Percentiles rank a stretch among this genome's conserved stretches.
These are phyloP conservation scores for Cynocephalus volans DNA, from an alignment of 2,113 vertebrate genomes.

Conservation along the genomic window DNA sequence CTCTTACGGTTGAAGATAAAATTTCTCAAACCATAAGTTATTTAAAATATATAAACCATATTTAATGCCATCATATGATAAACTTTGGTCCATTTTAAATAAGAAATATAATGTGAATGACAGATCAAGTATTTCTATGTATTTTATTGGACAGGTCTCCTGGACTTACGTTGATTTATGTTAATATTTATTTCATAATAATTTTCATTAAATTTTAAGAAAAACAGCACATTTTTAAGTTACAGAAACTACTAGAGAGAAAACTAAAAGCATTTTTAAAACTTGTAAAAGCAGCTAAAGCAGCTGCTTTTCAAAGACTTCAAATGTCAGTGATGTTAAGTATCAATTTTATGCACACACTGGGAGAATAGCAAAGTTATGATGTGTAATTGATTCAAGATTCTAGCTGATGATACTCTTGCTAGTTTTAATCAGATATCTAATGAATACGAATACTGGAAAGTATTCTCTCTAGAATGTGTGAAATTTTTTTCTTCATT, in stretches of 20 bases:
- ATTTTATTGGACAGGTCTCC: not conserved
- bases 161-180: not conserved
- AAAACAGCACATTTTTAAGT: not conserved
- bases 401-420: constrained; percentile 37
- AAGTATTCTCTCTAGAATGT: not conserved
- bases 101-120: not conserved
- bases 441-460: not conserved
- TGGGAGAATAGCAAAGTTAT: not conserved
- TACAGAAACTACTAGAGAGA: not conserved
- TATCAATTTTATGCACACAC: not conserved
- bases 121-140: not conserved
- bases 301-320: not conserved
- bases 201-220: not conserved
- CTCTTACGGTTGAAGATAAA: not conserved
- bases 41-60: not conserved
- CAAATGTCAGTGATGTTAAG: not conserved
- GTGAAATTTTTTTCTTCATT: constrained; percentile 1
- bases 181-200: not conserved
- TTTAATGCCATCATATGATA: not conserved
- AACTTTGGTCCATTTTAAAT: not conserved
- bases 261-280: not conserved
- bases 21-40: not conserved
- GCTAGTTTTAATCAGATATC: constrained; percentile 41
- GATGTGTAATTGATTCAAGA: constrained; percentile 31
- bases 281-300: not conserved